These are phyloP conservation scores for Polydrusus cervinus DNA, from an alignment of 2,888 invertebrate species.

Conservation along the genomic window DNA sequence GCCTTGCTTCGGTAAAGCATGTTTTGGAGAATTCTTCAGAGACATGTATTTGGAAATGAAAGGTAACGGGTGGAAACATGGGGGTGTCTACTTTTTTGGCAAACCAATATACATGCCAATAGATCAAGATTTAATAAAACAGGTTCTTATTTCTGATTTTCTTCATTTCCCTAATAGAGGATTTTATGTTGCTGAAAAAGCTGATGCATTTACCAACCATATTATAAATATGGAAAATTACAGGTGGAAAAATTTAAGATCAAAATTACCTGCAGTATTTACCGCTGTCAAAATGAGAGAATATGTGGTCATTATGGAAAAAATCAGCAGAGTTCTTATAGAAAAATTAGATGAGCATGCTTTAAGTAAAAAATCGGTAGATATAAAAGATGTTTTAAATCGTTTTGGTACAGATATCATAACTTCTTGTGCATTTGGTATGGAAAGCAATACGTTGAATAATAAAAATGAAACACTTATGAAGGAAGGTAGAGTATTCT, in stretches of 20 bases:
- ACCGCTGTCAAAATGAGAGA: conserved; percentile 68
- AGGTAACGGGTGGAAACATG: conserved; percentile 59
- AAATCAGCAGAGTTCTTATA: conserved; percentile 40
- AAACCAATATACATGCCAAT: conserved; percentile 61
- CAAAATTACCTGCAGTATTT: conserved; percentile 59
- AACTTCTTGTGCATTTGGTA: conserved; percentile 72
- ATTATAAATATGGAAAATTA: conserved; percentile 69
- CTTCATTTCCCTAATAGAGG: conserved; percentile 60
- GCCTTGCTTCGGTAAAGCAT: conserved; percentile 51
- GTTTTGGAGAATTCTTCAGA: conserved; percentile 63
- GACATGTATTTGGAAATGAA: conserved; percentile 59
- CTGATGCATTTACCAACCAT: conserved; percentile 69
- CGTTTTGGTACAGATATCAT: conserved; percentile 62
- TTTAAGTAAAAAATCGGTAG: conserved; percentile 55
- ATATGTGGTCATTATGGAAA: conserved; percentile 62
- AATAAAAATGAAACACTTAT: conserved; percentile 72
- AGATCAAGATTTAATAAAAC: conserved; percentile 63
- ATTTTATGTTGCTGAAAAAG: conserved; percentile 53
- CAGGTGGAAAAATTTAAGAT: conserved; percentile 67
- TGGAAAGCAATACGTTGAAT: conserved; percentile 75
- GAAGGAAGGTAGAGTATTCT: conserved; percentile 57
- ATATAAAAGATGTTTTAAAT: conserved; percentile 68
- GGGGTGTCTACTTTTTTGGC: conserved; percentile 68
- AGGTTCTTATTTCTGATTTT: conserved; percentile 76
- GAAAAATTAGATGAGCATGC: conserved; percentile 14